phyloP scores from a whole-genome alignment of 2,888 invertebrate genomes.

The Nomada hirtipes region DNA sequence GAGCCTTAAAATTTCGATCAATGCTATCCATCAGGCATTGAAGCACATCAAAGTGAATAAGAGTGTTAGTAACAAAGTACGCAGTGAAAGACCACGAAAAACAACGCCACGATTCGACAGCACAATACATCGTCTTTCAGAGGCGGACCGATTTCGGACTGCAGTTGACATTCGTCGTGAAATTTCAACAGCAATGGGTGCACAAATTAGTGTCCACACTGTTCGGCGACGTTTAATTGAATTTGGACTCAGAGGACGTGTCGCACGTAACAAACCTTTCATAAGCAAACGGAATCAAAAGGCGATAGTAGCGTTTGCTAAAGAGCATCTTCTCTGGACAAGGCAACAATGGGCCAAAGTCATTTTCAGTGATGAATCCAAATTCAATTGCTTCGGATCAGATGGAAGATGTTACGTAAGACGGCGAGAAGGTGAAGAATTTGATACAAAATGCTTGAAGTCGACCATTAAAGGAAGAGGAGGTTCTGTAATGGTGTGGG shows the following conservation, averaged over 20 bases:
- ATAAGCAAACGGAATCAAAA: background rate
- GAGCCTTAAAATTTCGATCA: background rate
- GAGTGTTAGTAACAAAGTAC: too few species aligned
- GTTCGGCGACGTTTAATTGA: background rate
- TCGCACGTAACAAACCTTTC: background rate
- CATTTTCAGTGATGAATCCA: too few species aligned
- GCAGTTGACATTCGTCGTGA: background rate
- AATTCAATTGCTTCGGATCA: conserved; percentile 5
- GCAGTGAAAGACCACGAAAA: too few species aligned
- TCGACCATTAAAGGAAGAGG: too few species aligned
- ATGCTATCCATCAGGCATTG: background rate
- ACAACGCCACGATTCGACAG: too few species aligned
- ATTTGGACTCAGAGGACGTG: conserved; percentile 1
- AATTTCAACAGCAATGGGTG: background rate
- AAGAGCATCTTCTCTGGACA: conserved; percentile 8
- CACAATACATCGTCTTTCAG: conserved; percentile 1
- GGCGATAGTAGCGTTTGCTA: background rate
- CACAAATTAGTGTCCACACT: conserved; percentile 1
- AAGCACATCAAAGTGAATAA: too few species aligned
- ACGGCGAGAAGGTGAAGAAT: background rate
- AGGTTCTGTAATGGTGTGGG: too few species aligned
- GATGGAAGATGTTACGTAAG: background rate
- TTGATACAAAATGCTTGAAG: background rate
- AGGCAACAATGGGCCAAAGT: background rate
- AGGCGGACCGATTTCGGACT: background rate